Evolutionary conservation across 2,888 invertebrate genomes (phyloP).

Genomic region (Arge pagana): DNA sequence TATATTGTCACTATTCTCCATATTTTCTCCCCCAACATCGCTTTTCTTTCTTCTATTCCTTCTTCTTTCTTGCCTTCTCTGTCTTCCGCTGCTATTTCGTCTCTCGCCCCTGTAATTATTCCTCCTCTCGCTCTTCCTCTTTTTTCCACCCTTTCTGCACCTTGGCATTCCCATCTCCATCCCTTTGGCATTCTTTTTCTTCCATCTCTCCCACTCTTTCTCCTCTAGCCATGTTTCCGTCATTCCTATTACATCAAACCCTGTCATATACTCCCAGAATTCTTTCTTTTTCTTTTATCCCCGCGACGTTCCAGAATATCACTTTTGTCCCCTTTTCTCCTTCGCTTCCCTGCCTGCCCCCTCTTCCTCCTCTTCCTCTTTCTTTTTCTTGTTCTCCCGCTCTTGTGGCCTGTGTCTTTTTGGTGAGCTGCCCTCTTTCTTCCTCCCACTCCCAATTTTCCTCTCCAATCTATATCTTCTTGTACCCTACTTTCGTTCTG

Average conservation of each 20-base stretch:
- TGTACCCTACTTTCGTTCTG: not conserved
- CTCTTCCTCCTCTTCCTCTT: not conserved
- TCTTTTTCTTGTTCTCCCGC: not conserved
- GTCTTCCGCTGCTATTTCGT: not conserved
- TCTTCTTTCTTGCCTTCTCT: not conserved
- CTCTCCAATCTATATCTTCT: not conserved
- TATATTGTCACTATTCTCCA: slow-evolving; percentile 7
- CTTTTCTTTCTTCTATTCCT: not conserved
- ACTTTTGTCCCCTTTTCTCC: not conserved
- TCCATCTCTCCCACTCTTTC: not conserved
- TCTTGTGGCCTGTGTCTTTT: not conserved
- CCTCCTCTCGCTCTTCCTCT: slow-evolving; percentile 16
- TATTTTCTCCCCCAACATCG: not conserved
- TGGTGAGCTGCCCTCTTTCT: not conserved
- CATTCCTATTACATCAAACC: too few species aligned
- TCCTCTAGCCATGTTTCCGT: slow-evolving; percentile 1
- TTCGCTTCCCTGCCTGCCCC: not conserved
- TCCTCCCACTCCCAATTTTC: not conserved
- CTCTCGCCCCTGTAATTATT: slow-evolving; percentile 10
- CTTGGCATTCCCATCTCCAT: not conserved
- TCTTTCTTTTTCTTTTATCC: too few species aligned
- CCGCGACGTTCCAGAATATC: too few species aligned
- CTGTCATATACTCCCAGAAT: too few species aligned
- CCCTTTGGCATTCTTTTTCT: not conserved
- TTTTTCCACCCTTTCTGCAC: not conserved